Evolutionary conservation across 2,113 vertebrate genomes (phyloP).

Genomic region (Crypturellus undulatus): DNA sequence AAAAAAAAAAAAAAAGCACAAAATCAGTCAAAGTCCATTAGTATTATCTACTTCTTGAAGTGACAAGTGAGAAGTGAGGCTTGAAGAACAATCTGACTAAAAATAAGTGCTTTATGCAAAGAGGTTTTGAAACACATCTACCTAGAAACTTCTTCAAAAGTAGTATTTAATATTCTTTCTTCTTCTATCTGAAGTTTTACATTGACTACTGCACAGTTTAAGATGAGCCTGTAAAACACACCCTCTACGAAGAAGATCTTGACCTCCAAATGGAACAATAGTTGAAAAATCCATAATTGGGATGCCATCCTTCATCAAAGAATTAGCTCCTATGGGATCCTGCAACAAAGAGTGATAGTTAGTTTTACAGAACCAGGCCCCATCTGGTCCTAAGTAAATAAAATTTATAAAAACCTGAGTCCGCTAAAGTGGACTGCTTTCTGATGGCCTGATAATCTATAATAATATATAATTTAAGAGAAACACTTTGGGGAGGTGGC

Average conservation of each 20-base stretch:
- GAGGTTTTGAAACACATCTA: neutral
- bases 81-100: neutral
- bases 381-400: neutral
- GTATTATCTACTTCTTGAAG: neutral
- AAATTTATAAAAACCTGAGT: neutral
- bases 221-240: conserved; percentile 33
- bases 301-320: conserved; percentile 90
- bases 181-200: neutral
- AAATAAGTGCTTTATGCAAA: fast-evolving
- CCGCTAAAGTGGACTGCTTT: neutral
- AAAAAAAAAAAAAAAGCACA: neutral
- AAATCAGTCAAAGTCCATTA: neutral
- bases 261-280: conserved; percentile 84
- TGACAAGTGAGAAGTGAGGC: neutral
- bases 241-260: conserved; percentile 90
- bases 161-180: neutral
- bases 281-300: conserved; percentile 87
- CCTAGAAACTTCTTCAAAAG: neutral
- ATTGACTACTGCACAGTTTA: neutral
- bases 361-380: neutral
- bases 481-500: neutral
- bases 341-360: conserved; percentile 44
- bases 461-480: neutral
- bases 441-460: neutral
- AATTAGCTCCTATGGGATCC: conserved; percentile 87